A percentile compares a stretch with the other conserved stretches of the same genome.
These are phyloP conservation scores for Lordiphosa andalusiaca DNA, from an alignment of 2,888 invertebrate genomes.

Conservation along the genomic window DNA sequence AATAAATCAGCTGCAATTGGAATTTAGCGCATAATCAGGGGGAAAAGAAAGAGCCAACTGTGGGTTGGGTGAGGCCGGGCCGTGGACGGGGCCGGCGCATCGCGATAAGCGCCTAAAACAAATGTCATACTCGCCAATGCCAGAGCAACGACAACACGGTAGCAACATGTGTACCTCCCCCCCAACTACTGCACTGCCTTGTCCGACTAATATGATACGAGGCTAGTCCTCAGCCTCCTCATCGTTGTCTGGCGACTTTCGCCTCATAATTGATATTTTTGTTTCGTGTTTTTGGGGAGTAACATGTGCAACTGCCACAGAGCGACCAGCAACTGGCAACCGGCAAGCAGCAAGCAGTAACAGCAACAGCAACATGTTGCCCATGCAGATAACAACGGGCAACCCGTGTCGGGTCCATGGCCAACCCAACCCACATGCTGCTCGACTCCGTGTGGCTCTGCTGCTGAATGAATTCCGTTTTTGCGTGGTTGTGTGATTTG, in stretches of 20 bases:
- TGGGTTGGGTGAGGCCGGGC: slow-evolving; percentile 41
- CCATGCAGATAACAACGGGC: slow-evolving; percentile 56
- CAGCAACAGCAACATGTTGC: slow-evolving; percentile 48
- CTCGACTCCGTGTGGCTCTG: slow-evolving; percentile 36
- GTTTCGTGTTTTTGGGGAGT: slow-evolving; percentile 38
- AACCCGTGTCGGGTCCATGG: slow-evolving; percentile 54
- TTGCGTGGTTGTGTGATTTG: slow-evolving; percentile 71
- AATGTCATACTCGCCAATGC: slow-evolving; percentile 59
- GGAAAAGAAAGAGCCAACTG: slow-evolving; percentile 3
- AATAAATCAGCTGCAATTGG: slow-evolving; percentile 63
- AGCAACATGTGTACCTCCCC: slow-evolving; percentile 65
- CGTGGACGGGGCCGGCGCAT: slow-evolving; percentile 38
- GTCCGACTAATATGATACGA: slow-evolving; percentile 73
- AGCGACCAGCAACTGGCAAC: slow-evolving; percentile 26
- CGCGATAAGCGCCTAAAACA: slow-evolving; percentile 70
- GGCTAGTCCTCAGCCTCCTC: slow-evolving; percentile 22
- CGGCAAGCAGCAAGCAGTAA: slow-evolving; percentile 19
- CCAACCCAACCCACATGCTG: slow-evolving; percentile 32
- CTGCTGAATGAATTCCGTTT: slow-evolving; percentile 56
- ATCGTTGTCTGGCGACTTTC: slow-evolving; percentile 45
- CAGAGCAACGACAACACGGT: slow-evolving; percentile 49
- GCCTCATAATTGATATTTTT: slow-evolving; percentile 74
- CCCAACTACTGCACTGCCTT: slow-evolving; percentile 54
- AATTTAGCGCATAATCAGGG: slow-evolving; percentile 69
- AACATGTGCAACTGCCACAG: slow-evolving; percentile 33